Conservation (phyloP, 1,140 invertebrate genomes). For the Phocides pigmalion region DNA sequence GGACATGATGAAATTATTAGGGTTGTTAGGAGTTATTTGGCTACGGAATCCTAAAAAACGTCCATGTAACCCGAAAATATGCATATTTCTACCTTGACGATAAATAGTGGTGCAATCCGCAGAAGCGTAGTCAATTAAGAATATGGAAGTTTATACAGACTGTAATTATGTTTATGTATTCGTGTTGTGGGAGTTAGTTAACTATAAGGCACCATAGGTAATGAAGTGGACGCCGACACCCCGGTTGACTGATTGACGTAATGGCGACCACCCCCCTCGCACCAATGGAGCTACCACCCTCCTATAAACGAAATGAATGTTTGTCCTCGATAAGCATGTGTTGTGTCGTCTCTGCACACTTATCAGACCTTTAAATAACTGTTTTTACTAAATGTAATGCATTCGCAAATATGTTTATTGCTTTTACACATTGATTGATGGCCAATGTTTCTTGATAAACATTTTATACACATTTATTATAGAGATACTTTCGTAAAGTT, state of each 20-base stretch:
- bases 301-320: slow-evolving; percentile 68
- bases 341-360: slow-evolving; percentile 45
- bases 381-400: not conserved
- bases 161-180: not conserved
- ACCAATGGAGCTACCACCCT: slow-evolving; percentile 48
- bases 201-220: slow-evolving; percentile 40
- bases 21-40: too few species aligned
- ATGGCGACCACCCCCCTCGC: slow-evolving; percentile 40
- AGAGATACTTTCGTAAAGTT: too few species aligned
- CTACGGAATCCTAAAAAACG: too few species aligned
- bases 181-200: slow-evolving; percentile 17
- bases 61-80: too few species aligned
- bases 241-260: slow-evolving; percentile 63
- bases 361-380: slow-evolving; percentile 41
- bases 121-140: not conserved
- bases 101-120: not conserved
- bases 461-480: too few species aligned
- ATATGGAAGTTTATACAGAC: not conserved
- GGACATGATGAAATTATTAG: too few species aligned
- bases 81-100: not conserved
- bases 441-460: too few species aligned
- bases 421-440: not conserved
- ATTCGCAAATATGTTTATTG: not conserved
- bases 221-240: slow-evolving; percentile 49
- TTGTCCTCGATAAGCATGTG: slow-evolving; percentile 56